phyloP scores from a whole-genome alignment of 1,140 invertebrate genomes.

The Conus betulinus region DNA sequence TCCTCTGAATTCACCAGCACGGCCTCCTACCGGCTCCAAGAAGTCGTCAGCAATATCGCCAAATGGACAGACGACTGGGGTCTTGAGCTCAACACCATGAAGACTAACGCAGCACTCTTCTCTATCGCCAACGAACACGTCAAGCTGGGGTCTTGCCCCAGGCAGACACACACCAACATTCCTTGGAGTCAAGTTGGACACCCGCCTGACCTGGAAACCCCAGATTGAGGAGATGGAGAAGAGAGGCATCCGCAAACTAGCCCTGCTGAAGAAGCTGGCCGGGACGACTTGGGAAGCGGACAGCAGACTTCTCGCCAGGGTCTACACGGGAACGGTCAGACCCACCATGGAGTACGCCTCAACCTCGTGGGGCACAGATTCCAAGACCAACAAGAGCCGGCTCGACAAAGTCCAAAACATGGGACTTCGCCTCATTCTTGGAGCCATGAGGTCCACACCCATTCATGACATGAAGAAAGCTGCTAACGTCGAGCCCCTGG shows the following conservation, averaged over 20 bases:
- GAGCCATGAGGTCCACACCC: conserved; percentile 10
- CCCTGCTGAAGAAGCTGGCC: conserved; percentile 34
- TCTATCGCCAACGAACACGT: conserved; percentile 20
- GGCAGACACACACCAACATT: conserved; percentile 28
- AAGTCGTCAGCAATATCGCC: conserved; percentile 11
- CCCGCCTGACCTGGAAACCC: conserved; percentile 39
- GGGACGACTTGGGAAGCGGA: conserved; percentile 35
- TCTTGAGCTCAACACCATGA: background rate
- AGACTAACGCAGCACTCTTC: conserved; percentile 15
- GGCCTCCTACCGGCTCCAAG: conserved; percentile 27
- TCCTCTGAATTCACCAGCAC: conserved; percentile 20
- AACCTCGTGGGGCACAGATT: conserved; percentile 31
- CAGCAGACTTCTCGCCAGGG: background rate
- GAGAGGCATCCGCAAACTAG: conserved; percentile 13
- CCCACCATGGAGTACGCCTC: conserved; percentile 37
- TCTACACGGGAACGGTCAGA: conserved; percentile 33
- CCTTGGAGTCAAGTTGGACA: conserved; percentile 32
- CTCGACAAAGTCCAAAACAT: conserved; percentile 15
- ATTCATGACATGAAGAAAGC: background rate
- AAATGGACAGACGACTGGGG: conserved; percentile 17
- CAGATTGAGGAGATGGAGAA: conserved; percentile 25
- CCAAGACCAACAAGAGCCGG: conserved; percentile 28
- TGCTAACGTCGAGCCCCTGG: background rate
- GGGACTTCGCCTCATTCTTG: conserved; percentile 12
- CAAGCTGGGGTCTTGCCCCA: conserved; percentile 21